Base-by-base conservation (phyloP, 2,113 vertebrate species). In the Gopherus flavomarginatus region DNA sequence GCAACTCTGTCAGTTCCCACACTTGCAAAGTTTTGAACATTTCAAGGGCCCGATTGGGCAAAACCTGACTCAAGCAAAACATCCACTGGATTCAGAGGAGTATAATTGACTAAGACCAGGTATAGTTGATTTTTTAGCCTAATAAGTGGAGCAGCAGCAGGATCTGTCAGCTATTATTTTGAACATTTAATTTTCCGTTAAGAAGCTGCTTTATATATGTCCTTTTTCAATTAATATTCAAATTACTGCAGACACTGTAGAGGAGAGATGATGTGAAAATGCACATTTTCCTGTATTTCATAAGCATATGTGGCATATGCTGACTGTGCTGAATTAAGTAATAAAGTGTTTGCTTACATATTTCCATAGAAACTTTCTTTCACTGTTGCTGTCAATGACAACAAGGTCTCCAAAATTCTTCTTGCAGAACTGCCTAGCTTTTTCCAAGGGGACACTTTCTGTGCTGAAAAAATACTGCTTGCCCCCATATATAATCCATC, bases 281-380 rank as follows among this genome's bases (percentile, higher is more conserved):
- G 9, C 8, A 52, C 16, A 7, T 92, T 82, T 27, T 85, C 29
- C 16, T 65, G 27, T 14, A 57, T 75, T 78, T 92, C 57, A 50
- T 16, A 62, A 57, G 17, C 27, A 16, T 44, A 14, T 31, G 57
- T 29, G 57, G 53, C 75, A n/a, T 26, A 79, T 56, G 14, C 11
- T 14, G 11, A 38, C 19, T 47, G 5, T 14, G 27, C 4, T 50
- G 9, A 56, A 92, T 62, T 0, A 72, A 56, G 49, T n/a, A 91
- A 93, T 21, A 81, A 92, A 90, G 53, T 81, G 92, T 85, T 12
- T 44, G 50, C 98, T 99, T 98, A 98, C 99, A 27, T 97, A 97
- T 98, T 98, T 99, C 99, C 99, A 99, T 44, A 99, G 89, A 96
- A 99, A 99, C 95, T 97, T 99, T 96, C 99, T 99, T 97, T 99